Evolutionary conservation across 2,113 vertebrate species (phyloP).

Genomic region (Mystacornis crossleyi): DNA sequence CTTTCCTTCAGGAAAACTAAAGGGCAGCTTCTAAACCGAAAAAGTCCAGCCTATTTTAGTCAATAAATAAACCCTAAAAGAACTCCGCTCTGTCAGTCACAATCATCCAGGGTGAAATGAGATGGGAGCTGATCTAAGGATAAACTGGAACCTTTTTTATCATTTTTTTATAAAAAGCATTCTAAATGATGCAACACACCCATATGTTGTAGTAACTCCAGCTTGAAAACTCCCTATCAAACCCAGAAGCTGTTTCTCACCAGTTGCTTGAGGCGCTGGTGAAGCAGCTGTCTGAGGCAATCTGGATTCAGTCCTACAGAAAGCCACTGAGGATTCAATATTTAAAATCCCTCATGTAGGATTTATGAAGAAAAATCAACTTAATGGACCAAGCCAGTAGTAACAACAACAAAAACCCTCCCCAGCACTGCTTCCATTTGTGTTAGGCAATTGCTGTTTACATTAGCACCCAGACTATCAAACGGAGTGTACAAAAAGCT

Average conservation of each 20-base stretch:
- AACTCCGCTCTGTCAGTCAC: neutral
- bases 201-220: neutral
- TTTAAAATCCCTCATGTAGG: neutral
- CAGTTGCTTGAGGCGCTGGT: neutral
- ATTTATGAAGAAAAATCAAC: neutral
- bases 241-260: neutral
- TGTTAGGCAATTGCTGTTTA: neutral
- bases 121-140: neutral
- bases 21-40: neutral
- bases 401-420: neutral
- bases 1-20: neutral
- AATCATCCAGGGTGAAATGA: neutral
- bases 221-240: neutral
- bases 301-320: neutral
- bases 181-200: neutral
- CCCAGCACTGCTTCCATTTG: neutral
- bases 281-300: neutral
- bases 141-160: neutral
- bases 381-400: neutral
- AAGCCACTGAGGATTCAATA: neutral
- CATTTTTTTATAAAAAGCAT: neutral
- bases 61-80: neutral
- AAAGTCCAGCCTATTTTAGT: neutral
- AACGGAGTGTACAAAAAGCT: neutral
- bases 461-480: neutral